A percentile compares a stretch with the other conserved stretches of the same genome.
Evolutionary conservation across 2,797 vertebrate genomes (phyloP).

Genomic region (Sebastes kiyomatsui): DNA sequence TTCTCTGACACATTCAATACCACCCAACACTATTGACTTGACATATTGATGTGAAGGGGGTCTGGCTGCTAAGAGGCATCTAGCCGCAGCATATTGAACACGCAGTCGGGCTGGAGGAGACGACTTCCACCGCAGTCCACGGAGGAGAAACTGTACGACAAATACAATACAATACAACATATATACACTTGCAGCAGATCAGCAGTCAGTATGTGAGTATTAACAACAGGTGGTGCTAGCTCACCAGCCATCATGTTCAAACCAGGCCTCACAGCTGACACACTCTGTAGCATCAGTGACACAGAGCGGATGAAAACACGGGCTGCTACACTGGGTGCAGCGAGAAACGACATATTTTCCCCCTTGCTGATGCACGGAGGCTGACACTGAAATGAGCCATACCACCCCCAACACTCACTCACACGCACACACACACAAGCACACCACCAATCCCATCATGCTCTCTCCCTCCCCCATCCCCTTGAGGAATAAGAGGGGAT

Average conservation of each 20-base stretch:
- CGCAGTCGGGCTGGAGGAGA: slow-evolving; percentile 22
- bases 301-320: slow-evolving; percentile 51
- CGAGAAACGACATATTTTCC: slow-evolving; percentile 49
- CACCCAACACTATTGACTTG: slow-evolving; percentile 76
- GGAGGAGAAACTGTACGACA: neutral
- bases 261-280: slow-evolving; percentile 30
- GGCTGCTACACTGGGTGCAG: slow-evolving; percentile 43
- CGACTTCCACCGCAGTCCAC: neutral
- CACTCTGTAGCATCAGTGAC: slow-evolving; percentile 35
- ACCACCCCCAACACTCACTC: slow-evolving; percentile 33
- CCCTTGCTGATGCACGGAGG: slow-evolving; percentile 47
- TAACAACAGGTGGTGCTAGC: slow-evolving; percentile 71
- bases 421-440: neutral
- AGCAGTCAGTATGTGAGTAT: neutral
- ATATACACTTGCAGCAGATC: neutral
- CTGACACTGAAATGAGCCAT: slow-evolving; percentile 64
- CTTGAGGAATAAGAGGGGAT: slow-evolving; percentile 78
- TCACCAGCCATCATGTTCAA: slow-evolving; percentile 42
- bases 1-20: slow-evolving; percentile 77
- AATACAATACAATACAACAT: neutral
- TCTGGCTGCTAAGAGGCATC: slow-evolving; percentile 70
- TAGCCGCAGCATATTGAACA: slow-evolving; percentile 58
- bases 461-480: slow-evolving; percentile 70
- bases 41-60: slow-evolving; percentile 71
- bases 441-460: slow-evolving; percentile 64